A percentile compares a stretch with the other conserved stretches of the same genome.
Evolutionary conservation across 2,797 vertebrate genomes (phyloP).

Genomic region (Denticeps clupeoides): DNA sequence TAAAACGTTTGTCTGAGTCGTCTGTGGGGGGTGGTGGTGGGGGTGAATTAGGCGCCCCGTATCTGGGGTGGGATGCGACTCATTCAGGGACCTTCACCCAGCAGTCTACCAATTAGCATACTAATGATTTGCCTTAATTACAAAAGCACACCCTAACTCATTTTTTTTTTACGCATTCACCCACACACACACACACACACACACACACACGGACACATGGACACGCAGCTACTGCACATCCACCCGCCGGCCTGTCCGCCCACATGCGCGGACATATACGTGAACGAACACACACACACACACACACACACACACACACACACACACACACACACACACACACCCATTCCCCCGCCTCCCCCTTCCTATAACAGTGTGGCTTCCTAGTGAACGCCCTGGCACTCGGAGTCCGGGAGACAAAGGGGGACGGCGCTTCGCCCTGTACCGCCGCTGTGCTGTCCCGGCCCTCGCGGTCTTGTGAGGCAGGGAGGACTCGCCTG

Average conservation of each 20-base stretch:
- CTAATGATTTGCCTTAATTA: background rate
- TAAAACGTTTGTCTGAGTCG: no score
- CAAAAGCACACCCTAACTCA: background rate
- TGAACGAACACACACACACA: background rate
- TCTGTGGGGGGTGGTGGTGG: background rate
- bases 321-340: background rate
- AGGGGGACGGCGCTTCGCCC: conserved; percentile 4
- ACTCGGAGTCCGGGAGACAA: background rate
- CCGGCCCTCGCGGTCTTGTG: conserved; percentile 6
- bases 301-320: no score
- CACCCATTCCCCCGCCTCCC: no score
- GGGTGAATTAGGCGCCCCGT: background rate
- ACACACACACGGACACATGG: background rate
- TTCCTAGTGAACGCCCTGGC: no score
- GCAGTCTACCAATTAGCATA: background rate
- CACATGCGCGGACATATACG: background rate
- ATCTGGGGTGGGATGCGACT: background rate
- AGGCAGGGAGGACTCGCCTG: conserved; percentile 7
- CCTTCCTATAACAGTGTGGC: no score
- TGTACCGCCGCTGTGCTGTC: conserved; percentile 8
- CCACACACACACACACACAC: background rate
- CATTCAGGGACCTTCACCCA: background rate
- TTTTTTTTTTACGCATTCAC: no score
- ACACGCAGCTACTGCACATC: background rate
- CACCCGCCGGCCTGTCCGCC: background rate